Percentiles rank a stretch among this genome's conserved stretches.
Evolutionary conservation across 1,140 invertebrate species (phyloP).

Genomic region (Scaptodrosophila lebanonensis): DNA sequence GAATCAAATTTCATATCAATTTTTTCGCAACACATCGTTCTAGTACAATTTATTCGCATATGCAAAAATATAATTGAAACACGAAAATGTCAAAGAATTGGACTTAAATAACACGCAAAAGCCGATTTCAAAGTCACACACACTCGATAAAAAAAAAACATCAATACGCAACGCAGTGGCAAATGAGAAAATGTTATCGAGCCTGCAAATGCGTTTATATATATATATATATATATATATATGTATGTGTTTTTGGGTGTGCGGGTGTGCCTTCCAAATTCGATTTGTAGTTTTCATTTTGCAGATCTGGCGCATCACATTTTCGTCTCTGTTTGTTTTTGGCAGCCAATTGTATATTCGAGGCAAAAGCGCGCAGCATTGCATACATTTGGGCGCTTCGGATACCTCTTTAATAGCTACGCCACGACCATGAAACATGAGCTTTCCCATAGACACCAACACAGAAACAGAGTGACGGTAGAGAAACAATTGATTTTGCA

Average conservation of each 20-base stretch:
- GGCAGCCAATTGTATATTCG: conserved; percentile 16
- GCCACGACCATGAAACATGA: conserved; percentile 6
- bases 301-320: conserved; percentile 41
- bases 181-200: conserved; percentile 47
- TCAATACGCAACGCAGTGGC: conserved; percentile 38
- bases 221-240: no score
- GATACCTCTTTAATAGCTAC: conserved; percentile 55
- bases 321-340: conserved; percentile 21
- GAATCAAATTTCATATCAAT: no score
- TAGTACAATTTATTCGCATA: no score
- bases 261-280: conserved; percentile 38
- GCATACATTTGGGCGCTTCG: conserved; percentile 38
- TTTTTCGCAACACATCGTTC: no score
- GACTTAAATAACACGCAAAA: conserved; percentile 64
- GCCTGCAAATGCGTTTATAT: no score
- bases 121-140: conserved; percentile 56
- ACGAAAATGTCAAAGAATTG: conserved; percentile 57
- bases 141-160: conserved; percentile 12
- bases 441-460: conserved; percentile 2
- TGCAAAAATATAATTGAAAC: no score
- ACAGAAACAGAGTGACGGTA: neutral
- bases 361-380: conserved; percentile 36
- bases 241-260: conserved; percentile 5
- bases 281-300: conserved; percentile 63
- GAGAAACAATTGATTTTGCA: conserved; percentile 57